Base-by-base conservation (phyloP, 1,140 invertebrate species). In the Bombus turneri region DNA sequence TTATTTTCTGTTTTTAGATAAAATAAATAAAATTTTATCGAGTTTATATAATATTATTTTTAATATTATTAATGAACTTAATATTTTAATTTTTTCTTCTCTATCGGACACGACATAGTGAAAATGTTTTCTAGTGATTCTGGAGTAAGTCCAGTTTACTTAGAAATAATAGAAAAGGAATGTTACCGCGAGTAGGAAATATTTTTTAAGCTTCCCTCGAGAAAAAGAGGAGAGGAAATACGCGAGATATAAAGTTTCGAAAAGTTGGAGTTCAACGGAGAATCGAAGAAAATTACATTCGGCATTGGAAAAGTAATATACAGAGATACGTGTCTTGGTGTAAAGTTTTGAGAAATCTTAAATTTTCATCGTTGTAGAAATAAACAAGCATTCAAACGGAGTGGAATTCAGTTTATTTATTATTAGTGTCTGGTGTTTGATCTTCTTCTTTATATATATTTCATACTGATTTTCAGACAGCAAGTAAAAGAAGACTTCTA, bases 241-340 rank as follows among this genome's bases (percentile, higher is more conserved):
- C 18, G n/a, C 25, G 69, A 37, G n/a, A 73, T 22, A 53, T 64
- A 72, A 34, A 34, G 53, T 43, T 64, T 37, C 37, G 6, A 39
- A 28, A 66, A 80, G 34, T 69, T 80, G 53, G 41, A 2, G 31
- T 43, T 69, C 78, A 43, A 43, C 31, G 13, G 78, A 71, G 66
- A 18, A 71, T 71, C 66, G 34, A 53, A 66, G 31, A 25, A 71
- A 71, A 71, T 81, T 81, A 66, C 28, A 57, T 47, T 34, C 28
- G 31, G 39, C 43, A 80, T 53, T 13, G n/a, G 39, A n/a, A 47
- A 53, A 69, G 59, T 53, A 37, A 69, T 80, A 53, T 47, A 69
- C 9, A 68, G 43, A 3, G 28, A 6, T n/a, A 53, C 78, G 43
- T 39, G n/a, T 22, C n/a, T 47, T 57, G 62, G 6, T 34, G 18